A percentile compares a stretch with the other conserved stretches of the same genome.
These are phyloP conservation scores for Hermaeophaga mercurialis DNA, from an alignment of 2,888 invertebrate genomes.

Conservation along the genomic window DNA sequence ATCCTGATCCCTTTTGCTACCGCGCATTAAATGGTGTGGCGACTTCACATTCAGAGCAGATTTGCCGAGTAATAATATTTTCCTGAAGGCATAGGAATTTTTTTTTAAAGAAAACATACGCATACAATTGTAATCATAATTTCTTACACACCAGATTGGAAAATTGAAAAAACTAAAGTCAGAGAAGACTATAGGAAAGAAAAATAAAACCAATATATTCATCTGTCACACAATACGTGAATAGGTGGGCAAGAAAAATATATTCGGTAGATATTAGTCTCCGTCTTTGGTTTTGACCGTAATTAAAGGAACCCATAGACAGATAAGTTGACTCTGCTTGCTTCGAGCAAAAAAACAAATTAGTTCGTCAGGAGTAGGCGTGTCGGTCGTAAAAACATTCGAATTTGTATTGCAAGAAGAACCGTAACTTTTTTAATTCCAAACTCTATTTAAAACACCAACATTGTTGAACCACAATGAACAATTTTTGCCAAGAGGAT, in stretches of 20 bases:
- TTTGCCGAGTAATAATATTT: no score
- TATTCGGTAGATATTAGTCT: background rate
- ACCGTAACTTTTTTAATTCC: conserved; percentile 8
- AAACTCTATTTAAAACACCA: conserved; percentile 26
- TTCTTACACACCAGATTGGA: background rate
- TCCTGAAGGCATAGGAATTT: no score
- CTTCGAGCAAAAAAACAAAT: conserved; percentile 47
- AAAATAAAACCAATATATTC: no score
- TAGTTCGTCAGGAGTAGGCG: conserved; percentile 50
- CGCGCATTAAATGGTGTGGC: no score
- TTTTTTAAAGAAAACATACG: no score
- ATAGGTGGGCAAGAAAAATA: no score
- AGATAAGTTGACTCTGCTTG: conserved; percentile 21
- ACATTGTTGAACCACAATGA: conserved; percentile 24
- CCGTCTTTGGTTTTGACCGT: background rate
- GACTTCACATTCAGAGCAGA: no score
- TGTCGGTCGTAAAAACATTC: conserved; percentile 46
- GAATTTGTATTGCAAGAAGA: conserved; percentile 32
- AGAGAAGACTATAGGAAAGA: no score
- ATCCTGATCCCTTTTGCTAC: no score
- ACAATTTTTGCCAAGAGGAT: no score
- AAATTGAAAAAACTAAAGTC: background rate
- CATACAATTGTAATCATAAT: background rate
- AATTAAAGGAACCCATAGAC: conserved; percentile 22
- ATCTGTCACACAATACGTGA: no score